Conservation (phyloP, 2,113 vertebrate genomes). For the Trochalopteron elliotii region DNA sequence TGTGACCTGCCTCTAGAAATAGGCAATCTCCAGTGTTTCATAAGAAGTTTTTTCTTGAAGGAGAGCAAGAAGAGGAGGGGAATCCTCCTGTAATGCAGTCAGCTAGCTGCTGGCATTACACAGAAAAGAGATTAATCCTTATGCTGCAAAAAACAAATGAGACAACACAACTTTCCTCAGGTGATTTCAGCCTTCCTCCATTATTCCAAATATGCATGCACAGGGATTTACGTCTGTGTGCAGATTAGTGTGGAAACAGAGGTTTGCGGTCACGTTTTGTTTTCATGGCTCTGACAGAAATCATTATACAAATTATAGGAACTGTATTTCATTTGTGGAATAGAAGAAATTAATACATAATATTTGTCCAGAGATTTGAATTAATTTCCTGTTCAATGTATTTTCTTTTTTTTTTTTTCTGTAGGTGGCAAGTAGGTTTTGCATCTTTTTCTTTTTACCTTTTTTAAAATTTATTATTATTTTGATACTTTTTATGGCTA, state of each 20-base stretch:
- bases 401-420: neutral
- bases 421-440: neutral
- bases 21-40: neutral
- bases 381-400: neutral
- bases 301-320: neutral
- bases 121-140: neutral
- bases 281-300: neutral
- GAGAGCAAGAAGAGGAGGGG: neutral
- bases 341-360: neutral
- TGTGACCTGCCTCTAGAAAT: neutral
- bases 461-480: neutral
- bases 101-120: neutral
- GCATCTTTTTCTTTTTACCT: accelerated
- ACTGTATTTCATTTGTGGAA: neutral
- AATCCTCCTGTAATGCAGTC: neutral
- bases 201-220: neutral
- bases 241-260: neutral
- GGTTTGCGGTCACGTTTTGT: neutral
- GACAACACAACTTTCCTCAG: neutral
- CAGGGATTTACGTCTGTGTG: neutral
- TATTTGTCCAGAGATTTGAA: neutral
- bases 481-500: neutral
- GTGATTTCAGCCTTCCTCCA: neutral
- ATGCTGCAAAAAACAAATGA: neutral
- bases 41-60: neutral